A percentile compares a stretch with the other conserved stretches of the same genome.
Evolutionary conservation across 2,113 vertebrate species (phyloP).

Genomic region (Sminthopsis crassicaudata): DNA sequence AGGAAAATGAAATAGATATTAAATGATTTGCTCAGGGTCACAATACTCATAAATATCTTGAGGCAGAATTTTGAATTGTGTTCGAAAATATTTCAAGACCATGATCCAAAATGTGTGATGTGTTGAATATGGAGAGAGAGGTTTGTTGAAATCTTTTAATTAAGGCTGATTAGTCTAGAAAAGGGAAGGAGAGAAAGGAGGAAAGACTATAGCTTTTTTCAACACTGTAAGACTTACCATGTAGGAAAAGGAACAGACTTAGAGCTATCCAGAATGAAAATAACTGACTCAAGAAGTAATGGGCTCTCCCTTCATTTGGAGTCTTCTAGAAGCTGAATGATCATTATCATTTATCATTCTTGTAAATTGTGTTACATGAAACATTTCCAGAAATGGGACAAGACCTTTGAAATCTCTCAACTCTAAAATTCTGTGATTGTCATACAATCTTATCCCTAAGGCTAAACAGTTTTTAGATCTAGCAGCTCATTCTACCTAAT

Average conservation of each 20-base stretch:
- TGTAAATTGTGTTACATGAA: background rate
- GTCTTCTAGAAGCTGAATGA: background rate
- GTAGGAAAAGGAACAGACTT: background rate
- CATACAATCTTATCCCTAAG: background rate
- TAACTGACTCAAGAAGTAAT: background rate
- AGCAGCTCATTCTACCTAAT: background rate
- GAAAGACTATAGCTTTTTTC: background rate
- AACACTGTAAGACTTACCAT: background rate
- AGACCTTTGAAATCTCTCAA: background rate
- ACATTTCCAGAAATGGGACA: background rate
- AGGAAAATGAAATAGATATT: conserved; percentile 34
- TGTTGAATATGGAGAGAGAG: background rate
- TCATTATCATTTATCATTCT: too few relatives aligned
- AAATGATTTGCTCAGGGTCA: conserved; percentile 42
- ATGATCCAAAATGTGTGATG: background rate
- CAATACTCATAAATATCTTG: conserved; percentile 3
- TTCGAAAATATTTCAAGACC: background rate
- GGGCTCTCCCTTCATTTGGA: background rate
- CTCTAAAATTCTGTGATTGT: background rate
- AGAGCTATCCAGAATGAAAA: background rate
- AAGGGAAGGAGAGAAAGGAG: background rate
- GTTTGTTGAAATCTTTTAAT: background rate
- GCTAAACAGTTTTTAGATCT: background rate
- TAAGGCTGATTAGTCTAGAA: background rate
- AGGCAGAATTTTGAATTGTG: conserved; percentile 40